These are phyloP conservation scores for Triplophysa siluroides DNA, from an alignment of 2,113 vertebrate species.

Conservation along the genomic window DNA sequence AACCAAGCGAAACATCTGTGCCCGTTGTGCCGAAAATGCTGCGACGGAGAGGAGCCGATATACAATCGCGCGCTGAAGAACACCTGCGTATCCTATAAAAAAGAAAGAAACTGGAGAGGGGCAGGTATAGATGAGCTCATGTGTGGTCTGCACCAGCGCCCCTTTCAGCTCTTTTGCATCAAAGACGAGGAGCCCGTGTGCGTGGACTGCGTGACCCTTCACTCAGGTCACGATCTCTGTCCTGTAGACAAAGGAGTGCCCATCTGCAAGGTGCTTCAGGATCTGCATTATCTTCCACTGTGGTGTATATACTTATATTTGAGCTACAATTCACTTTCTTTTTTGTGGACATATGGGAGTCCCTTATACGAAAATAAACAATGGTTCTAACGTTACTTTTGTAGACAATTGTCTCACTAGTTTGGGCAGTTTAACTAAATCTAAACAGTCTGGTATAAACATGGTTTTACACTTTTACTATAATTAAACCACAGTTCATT, in stretches of 20 bases:
- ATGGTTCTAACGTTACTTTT: too few species aligned
- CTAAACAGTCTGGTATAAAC: too few species aligned
- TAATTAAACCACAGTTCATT: too few species aligned
- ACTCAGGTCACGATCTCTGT: slow-evolving; percentile 61
- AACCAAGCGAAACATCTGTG: slow-evolving; percentile 43
- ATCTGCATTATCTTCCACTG: neutral
- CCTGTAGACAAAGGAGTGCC: slow-evolving; percentile 46
- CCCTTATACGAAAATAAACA: too few species aligned
- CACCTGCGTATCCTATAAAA: slow-evolving; percentile 64
- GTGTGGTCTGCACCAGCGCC: slow-evolving; percentile 68
- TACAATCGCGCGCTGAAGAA: slow-evolving; percentile 62
- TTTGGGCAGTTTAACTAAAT: too few species aligned
- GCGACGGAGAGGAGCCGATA: slow-evolving; percentile 49
- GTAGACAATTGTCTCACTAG: too few species aligned
- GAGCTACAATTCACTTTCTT: neutral
- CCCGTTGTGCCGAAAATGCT: slow-evolving; percentile 62
- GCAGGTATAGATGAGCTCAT: neutral
- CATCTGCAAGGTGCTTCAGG: slow-evolving; percentile 63
- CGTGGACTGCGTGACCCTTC: slow-evolving; percentile 65
- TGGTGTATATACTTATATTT: neutral
- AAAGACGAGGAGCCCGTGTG: slow-evolving; percentile 73
- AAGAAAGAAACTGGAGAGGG: slow-evolving; percentile 36
- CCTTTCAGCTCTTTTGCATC: slow-evolving; percentile 72
- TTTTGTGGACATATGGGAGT: neutral
- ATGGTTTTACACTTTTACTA: neutral